These are phyloP conservation scores for Malacosoma neustria DNA, from an alignment of 2,888 invertebrate species.

Conservation along the genomic window DNA sequence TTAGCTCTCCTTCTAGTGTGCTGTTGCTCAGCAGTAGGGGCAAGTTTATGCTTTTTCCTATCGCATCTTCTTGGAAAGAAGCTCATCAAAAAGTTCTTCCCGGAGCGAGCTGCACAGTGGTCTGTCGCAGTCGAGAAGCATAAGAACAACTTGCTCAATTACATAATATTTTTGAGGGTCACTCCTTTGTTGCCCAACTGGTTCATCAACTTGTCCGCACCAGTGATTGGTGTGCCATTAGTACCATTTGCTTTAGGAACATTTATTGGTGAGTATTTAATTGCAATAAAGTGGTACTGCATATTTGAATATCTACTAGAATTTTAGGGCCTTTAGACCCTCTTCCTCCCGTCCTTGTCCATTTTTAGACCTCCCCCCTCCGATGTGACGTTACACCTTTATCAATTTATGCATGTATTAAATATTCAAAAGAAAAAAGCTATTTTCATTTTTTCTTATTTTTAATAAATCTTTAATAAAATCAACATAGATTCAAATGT, in stretches of 20 bases:
- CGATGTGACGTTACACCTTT: too few species aligned
- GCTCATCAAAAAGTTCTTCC: constrained; percentile 90
- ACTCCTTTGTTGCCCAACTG: constrained; percentile 99
- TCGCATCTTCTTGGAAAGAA: constrained; percentile 92
- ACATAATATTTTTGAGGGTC: constrained; percentile 96
- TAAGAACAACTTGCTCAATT: constrained; percentile 91
- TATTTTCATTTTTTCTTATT: too few species aligned
- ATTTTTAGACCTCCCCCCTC: too few species aligned
- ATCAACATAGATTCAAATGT: too few species aligned
- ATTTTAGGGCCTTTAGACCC: too few species aligned
- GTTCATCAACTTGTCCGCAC: constrained; percentile 98
- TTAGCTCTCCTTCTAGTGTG: constrained; percentile 91
- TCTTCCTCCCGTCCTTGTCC: too few species aligned
- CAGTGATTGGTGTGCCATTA: constrained; percentile 96
- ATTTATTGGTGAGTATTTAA: constrained; percentile 83
- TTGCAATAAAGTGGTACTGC: too few species aligned
- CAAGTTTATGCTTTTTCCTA: constrained; percentile 94
- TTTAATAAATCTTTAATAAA: too few species aligned
- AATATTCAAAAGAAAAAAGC: too few species aligned
- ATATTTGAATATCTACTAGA: too few species aligned
- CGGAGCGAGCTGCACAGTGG: constrained; percentile 90
- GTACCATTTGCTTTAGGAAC: constrained; percentile 95
- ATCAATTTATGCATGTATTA: too few species aligned
- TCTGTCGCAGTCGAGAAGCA: constrained; percentile 89
- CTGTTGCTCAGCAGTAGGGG: constrained; percentile 96